phyloP scores from a whole-genome alignment of 2,113 vertebrate species.

The Elachura formosa region DNA sequence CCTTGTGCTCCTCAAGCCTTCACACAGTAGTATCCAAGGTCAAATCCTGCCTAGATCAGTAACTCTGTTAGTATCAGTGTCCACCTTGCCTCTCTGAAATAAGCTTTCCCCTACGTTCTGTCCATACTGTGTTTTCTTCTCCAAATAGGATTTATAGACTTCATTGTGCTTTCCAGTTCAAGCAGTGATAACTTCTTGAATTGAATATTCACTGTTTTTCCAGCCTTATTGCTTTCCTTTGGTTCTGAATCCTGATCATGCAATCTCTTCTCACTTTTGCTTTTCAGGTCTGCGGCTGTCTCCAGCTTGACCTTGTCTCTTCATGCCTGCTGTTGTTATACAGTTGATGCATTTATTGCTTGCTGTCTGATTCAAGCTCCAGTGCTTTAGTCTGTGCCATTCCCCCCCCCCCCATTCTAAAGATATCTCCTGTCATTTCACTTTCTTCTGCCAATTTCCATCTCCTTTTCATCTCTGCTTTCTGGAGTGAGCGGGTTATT shows the following conservation, averaged over 20 bases:
- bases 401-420: not conserved
- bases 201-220: not conserved
- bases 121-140: not conserved
- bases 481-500: constrained; percentile 6
- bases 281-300: not conserved
- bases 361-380: not conserved
- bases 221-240: not conserved
- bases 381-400: not conserved
- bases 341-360: not conserved
- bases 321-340: not conserved
- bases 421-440: constrained; percentile 5
- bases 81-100: not conserved
- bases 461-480: constrained; percentile 4
- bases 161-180: not conserved
- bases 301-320: not conserved
- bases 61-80: not conserved
- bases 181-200: not conserved
- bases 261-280: not conserved
- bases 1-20: not conserved
- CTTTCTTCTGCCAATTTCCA: constrained; percentile 28
- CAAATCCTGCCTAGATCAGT: not conserved
- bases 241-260: not conserved
- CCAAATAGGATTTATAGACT: not conserved
- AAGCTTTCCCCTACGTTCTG: not conserved
- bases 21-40: not conserved